Conservation (phyloP, 2,113 vertebrate species). For the Cynopterus brachyotis region DNA sequence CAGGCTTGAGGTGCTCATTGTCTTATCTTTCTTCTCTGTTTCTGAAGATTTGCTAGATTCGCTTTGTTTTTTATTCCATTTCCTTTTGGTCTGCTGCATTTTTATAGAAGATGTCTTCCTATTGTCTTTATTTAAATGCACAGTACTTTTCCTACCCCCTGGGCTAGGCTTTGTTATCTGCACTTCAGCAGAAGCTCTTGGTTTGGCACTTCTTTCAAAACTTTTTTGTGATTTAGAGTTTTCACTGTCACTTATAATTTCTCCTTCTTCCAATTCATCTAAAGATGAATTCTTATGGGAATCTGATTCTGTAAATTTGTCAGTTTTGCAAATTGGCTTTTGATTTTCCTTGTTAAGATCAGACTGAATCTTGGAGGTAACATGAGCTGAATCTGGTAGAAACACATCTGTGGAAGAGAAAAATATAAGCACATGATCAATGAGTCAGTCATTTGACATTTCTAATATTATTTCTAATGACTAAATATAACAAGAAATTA, state of each 20-base stretch:
- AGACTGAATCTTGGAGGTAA: conserved; percentile 77
- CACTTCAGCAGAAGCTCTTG: conserved; percentile 72
- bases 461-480: neutral
- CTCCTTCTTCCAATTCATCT: conserved; percentile 94
- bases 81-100: conserved; percentile 63
- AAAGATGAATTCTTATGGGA: conserved; percentile 74
- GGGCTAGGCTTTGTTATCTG: conserved; percentile 64
- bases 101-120: conserved; percentile 75
- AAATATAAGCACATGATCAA: conserved; percentile 47
- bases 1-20: conserved; percentile 79
- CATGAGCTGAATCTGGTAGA: conserved; percentile 71
- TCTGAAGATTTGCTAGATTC: conserved; percentile 71
- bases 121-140: conserved; percentile 64
- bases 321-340: conserved; percentile 85
- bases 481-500: conserved; percentile 15
- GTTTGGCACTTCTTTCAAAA: conserved; percentile 74
- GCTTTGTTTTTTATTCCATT: conserved; percentile 71
- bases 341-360: conserved; percentile 97
- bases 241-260: conserved; percentile 92
- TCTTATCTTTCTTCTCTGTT: conserved; percentile 77
- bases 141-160: conserved; percentile 55
- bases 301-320: conserved; percentile 68
- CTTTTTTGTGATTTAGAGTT: conserved; percentile 75
- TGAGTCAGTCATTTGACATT: neutral
- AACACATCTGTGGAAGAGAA: conserved; percentile 77